A percentile compares a stretch with the other conserved stretches of the same genome.
Conservation (phyloP, 2,113 vertebrate genomes). For the Arizona elegans region DNA sequence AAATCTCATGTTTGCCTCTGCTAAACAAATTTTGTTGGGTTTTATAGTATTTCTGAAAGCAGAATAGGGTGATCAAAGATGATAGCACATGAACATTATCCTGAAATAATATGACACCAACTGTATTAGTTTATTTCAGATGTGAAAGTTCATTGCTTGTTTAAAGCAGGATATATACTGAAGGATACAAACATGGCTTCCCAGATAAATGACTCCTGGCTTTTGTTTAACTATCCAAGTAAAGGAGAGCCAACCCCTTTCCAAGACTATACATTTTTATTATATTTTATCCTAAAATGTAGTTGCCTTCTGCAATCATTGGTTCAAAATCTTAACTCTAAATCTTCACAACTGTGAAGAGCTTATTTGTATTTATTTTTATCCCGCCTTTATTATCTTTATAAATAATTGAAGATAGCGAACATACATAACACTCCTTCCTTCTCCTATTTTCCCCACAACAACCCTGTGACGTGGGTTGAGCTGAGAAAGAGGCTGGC, state of each 20-base stretch:
- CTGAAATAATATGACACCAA: background rate
- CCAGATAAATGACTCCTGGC: background rate
- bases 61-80: background rate
- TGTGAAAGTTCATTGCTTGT: background rate
- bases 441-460: too few relatives aligned
- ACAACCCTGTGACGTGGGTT: background rate
- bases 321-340: background rate
- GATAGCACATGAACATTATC: background rate
- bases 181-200: background rate
- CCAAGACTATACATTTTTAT: background rate
- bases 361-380: background rate
- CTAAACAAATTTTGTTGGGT: background rate
- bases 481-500: background rate
- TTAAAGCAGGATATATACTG: background rate
- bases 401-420: too few relatives aligned
- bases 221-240: background rate
- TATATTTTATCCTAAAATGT: background rate
- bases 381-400: too few relatives aligned
- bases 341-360: background rate
- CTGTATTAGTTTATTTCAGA: background rate
- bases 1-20: background rate
- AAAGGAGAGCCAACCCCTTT: background rate
- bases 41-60: background rate
- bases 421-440: too few relatives aligned
- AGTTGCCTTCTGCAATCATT: background rate